Evolutionary conservation across 2,797 vertebrate species (phyloP).

Genomic region (Paguma larvata): DNA sequence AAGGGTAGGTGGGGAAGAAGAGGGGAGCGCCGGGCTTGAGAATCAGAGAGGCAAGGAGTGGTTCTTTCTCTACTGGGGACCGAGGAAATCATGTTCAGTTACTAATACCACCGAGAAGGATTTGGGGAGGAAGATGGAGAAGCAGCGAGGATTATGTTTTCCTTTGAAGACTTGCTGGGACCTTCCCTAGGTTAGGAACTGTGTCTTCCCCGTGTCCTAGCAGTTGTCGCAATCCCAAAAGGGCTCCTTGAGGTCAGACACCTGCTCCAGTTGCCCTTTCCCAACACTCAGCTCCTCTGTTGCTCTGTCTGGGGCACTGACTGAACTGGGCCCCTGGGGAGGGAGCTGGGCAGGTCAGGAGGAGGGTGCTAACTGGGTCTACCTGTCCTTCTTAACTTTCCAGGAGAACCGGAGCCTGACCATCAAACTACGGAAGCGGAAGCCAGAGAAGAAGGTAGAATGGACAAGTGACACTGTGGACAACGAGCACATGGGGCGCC

Average conservation of each 20-base stretch:
- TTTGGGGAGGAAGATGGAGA: not conserved
- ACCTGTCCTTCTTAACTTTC: not conserved
- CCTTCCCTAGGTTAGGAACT: slow-evolving; percentile 52
- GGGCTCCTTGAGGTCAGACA: not conserved
- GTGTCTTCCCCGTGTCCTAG: not conserved
- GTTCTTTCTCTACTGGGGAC: not conserved
- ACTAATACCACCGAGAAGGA: slow-evolving; percentile 18
- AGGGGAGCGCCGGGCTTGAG: not conserved
- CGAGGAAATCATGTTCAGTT: slow-evolving; percentile 29
- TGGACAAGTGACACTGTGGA: slow-evolving; percentile 98
- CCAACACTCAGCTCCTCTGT: not conserved
- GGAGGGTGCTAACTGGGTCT: not conserved
- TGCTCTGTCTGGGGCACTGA: not conserved
- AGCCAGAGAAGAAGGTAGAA: slow-evolving; percentile 97
- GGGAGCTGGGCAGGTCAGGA: not conserved
- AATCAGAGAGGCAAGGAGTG: not conserved
- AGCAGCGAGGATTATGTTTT: not conserved
- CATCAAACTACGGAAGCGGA: slow-evolving; percentile 96
- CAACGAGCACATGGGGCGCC: slow-evolving; percentile 96
- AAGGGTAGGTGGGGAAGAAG: not conserved
- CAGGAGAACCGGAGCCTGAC: slow-evolving; percentile 96
- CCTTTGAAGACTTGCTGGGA: slow-evolving; percentile 36
- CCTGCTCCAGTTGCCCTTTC: not conserved
- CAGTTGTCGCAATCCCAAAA: not conserved
- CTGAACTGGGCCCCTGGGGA: not conserved